These are phyloP conservation scores for Odobenus rosmarus DNA, from an alignment of 2,113 vertebrate genomes.

Conservation along the genomic window DNA sequence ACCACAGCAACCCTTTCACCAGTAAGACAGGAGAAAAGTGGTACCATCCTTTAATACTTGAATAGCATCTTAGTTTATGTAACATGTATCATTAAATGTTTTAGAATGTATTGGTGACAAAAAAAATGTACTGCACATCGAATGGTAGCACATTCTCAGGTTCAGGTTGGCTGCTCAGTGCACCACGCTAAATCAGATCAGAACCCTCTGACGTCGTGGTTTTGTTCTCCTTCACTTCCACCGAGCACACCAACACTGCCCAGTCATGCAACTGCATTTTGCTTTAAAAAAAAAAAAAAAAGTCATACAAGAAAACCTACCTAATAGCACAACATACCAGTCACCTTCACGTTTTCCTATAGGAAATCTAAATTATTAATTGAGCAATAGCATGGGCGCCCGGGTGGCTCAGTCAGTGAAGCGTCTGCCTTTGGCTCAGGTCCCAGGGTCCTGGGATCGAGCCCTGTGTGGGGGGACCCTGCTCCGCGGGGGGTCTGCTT, in stretches of 20 bases:
- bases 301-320: background rate
- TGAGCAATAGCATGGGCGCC: background rate
- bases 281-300: background rate
- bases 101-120: background rate
- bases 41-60: fast-evolving
- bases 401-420: background rate
- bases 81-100: fast-evolving
- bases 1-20: background rate
- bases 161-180: fast-evolving
- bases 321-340: fast-evolving
- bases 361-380: fast-evolving
- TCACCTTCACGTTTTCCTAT: fast-evolving
- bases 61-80: fast-evolving
- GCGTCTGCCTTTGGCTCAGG: background rate
- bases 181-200: fast-evolving
- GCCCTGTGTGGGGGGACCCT: too few relatives aligned
- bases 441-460: background rate
- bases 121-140: fast-evolving
- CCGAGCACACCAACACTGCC: fast-evolving
- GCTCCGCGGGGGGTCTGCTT: background rate
- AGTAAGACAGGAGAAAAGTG: background rate
- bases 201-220: fast-evolving
- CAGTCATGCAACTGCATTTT: too few relatives aligned
- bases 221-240: too few relatives aligned
- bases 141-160: fast-evolving